These are phyloP conservation scores for Umimayanthus chanpuru DNA, from an alignment of 92 coral and sea anemone genomes.

Conservation along the genomic window DNA sequence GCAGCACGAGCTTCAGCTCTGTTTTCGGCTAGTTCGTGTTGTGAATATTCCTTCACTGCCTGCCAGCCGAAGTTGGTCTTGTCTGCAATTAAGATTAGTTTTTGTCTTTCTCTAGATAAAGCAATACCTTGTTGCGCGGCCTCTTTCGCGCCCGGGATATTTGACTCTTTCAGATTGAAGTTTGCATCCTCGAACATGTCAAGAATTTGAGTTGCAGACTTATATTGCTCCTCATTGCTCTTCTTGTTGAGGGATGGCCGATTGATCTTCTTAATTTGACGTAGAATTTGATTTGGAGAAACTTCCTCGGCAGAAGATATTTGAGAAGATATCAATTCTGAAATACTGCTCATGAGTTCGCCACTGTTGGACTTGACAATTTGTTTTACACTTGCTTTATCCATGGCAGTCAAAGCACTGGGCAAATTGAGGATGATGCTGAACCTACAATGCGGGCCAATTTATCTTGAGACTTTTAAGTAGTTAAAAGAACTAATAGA, in stretches of 20 bases:
- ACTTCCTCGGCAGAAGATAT: slow-evolving; percentile 8
- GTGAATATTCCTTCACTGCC: slow-evolving; percentile 39
- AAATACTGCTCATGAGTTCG: no score
- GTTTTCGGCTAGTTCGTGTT: slow-evolving; percentile 37
- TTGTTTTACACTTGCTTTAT: no score
- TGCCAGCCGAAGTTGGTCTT: slow-evolving; percentile 35
- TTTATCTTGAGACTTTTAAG: no score
- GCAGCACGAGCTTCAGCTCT: slow-evolving; percentile 48
- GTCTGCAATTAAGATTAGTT: slow-evolving; percentile 42
- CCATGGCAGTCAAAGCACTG: no score
- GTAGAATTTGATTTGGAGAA: not conserved
- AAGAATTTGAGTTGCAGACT: slow-evolving; percentile 7
- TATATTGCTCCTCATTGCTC: slow-evolving; percentile 31
- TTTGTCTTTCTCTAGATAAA: slow-evolving; percentile 35
- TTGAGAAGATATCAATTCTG: no score
- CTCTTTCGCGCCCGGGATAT: slow-evolving; percentile 23
- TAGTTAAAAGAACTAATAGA: no score
- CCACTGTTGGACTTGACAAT: no score
- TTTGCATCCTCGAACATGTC: slow-evolving; percentile 34
- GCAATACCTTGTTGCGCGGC: slow-evolving; percentile 35
- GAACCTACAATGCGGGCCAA: no score
- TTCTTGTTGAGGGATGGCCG: not conserved
- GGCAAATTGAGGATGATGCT: no score
- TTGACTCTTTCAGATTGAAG: not conserved
- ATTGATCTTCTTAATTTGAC: slow-evolving; percentile 12